Evolutionary conservation across 2,888 invertebrate genomes (phyloP), one percentile per base, ranked within the genome.

Genomic region (Drosophila falleni): DNA sequence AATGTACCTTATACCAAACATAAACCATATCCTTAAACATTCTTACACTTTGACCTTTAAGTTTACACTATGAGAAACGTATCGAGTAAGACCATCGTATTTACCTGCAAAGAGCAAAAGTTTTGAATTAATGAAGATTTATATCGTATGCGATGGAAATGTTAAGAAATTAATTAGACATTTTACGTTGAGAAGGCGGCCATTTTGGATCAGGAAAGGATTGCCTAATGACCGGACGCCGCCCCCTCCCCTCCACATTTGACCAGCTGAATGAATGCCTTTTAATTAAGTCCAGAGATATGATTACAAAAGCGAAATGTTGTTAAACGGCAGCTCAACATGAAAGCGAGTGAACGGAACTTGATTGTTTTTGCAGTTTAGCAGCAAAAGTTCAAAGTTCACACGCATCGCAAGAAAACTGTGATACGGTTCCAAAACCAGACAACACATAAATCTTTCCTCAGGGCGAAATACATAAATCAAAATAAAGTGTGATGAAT

Each of bases 91-190:
- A 37, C 26, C 60, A 51, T 56, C 33, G 61, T 75, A 83, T 62
- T 78, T 81, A 75, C 74, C 70, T 76, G 79, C 5, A 85, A 74
- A 68, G 49, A 74, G 41, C 1, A 29, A 79, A 71, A 67, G 72
- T 77, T 84, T 82, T 71, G 44, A 67, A 67, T 81, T 82, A 87
- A 87, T 85, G 71, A 79, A 82, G 82, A 87, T 87, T 72, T 62
- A 74, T 76, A 81, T 79, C 61, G 59, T 47, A 37, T 60, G 68
- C 74, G 31, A 69, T 78, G 67, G 54, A 70, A 80, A 81, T 83
- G 58, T 74, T 84, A 56, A 46, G 69, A 66, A 81, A 81, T 84
- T 84, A 87, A 81, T 81, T 87, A 78, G 47, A 78, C 49, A 65
- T 64, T 86, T 73, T 50, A 31, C 51, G 42, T 13, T 47, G 1